Evolutionary conservation across 2,888 invertebrate species (phyloP).

Genomic region (Macropis europaea): DNA sequence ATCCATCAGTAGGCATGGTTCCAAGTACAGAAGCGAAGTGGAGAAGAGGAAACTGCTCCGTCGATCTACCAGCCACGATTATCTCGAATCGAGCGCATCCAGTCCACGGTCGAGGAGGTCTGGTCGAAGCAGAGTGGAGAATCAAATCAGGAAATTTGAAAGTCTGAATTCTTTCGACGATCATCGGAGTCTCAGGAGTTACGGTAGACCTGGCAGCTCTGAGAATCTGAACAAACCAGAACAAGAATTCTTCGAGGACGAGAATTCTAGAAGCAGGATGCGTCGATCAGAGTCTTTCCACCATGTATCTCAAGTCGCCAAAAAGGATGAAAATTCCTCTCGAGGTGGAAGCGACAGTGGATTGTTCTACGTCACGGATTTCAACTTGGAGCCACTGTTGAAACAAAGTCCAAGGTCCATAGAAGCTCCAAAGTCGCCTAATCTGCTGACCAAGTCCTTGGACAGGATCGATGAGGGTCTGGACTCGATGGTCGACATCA

Average conservation of each 20-base stretch:
- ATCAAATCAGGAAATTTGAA: conserved; percentile 76
- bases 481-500: conserved; percentile 87
- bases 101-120: conserved; percentile 67
- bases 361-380: conserved; percentile 76
- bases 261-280: conserved; percentile 58
- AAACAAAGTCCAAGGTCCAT: conserved; percentile 54
- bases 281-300: conserved; percentile 77
- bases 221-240: conserved; percentile 49
- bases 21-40: conserved; percentile 66
- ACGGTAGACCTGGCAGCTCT: conserved; percentile 44
- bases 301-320: conserved; percentile 66
- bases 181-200: conserved; percentile 66
- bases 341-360: conserved; percentile 79
- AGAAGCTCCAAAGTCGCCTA: conserved; percentile 63
- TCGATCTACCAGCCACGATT: conserved; percentile 75
- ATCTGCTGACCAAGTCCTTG: conserved; percentile 85
- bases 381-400: conserved; percentile 68
- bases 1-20: conserved; percentile 41
- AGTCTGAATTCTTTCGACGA: conserved; percentile 76
- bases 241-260: conserved; percentile 32
- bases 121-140: conserved; percentile 67
- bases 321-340: conserved; percentile 62
- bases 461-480: conserved; percentile 89
- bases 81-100: conserved; percentile 68
- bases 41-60: conserved; percentile 72